Base-by-base conservation (phyloP, 2,888 invertebrate species). In the Argynnis bischoffii region DNA sequence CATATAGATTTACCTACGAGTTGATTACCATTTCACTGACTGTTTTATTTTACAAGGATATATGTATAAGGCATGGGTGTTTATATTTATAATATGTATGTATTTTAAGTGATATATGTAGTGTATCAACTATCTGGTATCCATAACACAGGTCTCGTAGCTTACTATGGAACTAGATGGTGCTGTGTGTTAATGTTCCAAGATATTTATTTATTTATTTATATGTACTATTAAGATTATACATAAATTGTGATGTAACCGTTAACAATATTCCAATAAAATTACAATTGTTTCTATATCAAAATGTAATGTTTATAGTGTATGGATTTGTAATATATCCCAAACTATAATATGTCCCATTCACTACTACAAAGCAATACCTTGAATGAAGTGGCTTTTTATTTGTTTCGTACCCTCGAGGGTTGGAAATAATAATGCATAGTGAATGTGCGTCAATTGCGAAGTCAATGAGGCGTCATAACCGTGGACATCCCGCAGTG, bases 381-480 rank as follows among this genome's bases (percentile, higher is more conserved):
- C 56, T 63, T 74, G 71, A 74, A 73, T 72, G 72, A 73, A 75
- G 71, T 70, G 67, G 64, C 64, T 66, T 64, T 70, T 67, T 67
- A 70, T 74, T 70, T 66, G 63, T 69, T 68, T 69, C 54, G 67
- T 64, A 57, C 70, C 68, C 67, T 50, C 61, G 70, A 69, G 67
- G 73, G 72, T 57, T 70, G 60, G 64, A 66, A 64, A 67, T 69
- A 73, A 74, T 74, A 72, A 70, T 74, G 71, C 71, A 67, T 67
- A 70, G 70, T 75, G 73, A 71, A 71, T 75, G 75, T 71, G 68
- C 71, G 69, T 74, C 71, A 71, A 76, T 76, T 75, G 75, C 66
- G 55, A 68, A 75, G 74, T 78, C 76, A 78, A 78, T 75, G 75
- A 74, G 74, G 76, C 75, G 73, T 73, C 75, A 67, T 69, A 72